These are phyloP conservation scores for Pithys albifrons DNA, from an alignment of 2,113 vertebrate species.

Conservation along the genomic window DNA sequence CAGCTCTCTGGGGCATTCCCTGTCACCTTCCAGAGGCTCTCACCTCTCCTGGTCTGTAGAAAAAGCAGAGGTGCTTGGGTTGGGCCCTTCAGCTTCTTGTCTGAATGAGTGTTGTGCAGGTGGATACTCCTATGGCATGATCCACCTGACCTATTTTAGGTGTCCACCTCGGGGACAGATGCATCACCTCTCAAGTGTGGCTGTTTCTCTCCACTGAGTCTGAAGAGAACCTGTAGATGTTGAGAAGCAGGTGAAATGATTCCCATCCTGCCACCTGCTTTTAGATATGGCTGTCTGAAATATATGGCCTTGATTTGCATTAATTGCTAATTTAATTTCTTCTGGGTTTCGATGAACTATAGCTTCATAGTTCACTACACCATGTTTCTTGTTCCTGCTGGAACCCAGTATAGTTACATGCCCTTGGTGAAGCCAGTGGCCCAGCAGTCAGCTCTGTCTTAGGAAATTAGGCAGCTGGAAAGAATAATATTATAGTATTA, in stretches of 20 bases:
- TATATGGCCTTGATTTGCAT: neutral
- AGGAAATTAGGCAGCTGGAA: neutral
- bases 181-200: neutral
- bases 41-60: neutral
- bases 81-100: neutral
- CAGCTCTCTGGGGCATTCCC: neutral
- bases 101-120: neutral
- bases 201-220: neutral
- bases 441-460: neutral
- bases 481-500: neutral
- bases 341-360: neutral
- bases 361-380: neutral
- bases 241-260: neutral
- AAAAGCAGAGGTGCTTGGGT: neutral
- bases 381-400: neutral
- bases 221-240: neutral
- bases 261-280: neutral
- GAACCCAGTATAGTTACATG: neutral
- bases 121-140: neutral
- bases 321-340: neutral
- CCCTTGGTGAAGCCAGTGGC: neutral
- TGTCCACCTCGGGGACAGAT: neutral
- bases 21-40: neutral
- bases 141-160: neutral
- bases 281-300: neutral